Evolutionary conservation across 2,113 vertebrate species (phyloP), one percentile per base, ranked within the genome.

Genomic region (Solea solea): DNA sequence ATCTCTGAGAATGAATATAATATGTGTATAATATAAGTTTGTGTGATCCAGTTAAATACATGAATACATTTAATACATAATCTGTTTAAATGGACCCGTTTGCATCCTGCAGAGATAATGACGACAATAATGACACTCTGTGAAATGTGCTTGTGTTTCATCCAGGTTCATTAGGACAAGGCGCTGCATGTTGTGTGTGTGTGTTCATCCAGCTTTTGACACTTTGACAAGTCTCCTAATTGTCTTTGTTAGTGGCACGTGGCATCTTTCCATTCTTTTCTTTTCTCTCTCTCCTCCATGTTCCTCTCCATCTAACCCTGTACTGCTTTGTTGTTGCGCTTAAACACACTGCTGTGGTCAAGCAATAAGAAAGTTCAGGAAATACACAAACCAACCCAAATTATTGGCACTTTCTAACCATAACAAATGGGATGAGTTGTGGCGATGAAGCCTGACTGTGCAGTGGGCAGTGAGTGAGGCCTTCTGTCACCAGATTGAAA

Each of bases 201-300:
- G 16, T 63, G 57, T 8, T 12, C 34, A 41, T 45, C 2, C 59
- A 52, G 39, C 53, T 51, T 46, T 53, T 65, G 76, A 51, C 64
- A 76, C 42, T 51, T 60, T 83, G 78, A 82, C 72, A 81, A 66
- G 60, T 62, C 48, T 63, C 65, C 73, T 51, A 11, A 34, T 64
- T 72, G 65, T 59, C 57, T 68, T 55, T 58, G 56, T 14, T 25
- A 58, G 58, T 53, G 62, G 55, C 62, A 50, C 9, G 48, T 11
- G 39, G 13, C 44, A 34, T 46, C 21, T 58, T 8, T 55, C 1
- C 63, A 11, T 14, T 34, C 39, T 12, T 25, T 15, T 44, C 41
- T 44, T 59, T 67, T 42, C 14, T n/a, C 25, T n/a, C 25, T 27
- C 13, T n/a, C 12, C 34, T 34, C 34, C 34, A 6, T 34, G 34